Evolutionary conservation across 2,888 invertebrate genomes (phyloP).

Genomic region (Cerastis leucographa): DNA sequence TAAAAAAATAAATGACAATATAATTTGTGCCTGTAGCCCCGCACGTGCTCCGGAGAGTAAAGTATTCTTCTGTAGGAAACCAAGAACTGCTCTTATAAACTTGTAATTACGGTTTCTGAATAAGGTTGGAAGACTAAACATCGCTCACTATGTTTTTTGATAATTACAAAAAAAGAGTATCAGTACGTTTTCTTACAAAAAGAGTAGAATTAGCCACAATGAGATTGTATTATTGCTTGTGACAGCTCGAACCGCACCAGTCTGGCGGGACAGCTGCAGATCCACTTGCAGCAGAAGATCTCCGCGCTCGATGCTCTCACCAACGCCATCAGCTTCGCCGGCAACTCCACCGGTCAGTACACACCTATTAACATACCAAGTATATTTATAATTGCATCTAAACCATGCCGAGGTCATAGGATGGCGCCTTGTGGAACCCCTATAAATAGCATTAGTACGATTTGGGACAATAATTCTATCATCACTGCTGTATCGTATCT

Average conservation of each 20-base stretch:
- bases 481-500: neutral
- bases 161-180: neutral
- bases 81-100: neutral
- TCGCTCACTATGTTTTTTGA: neutral
- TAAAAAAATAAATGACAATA: neutral
- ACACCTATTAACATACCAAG: neutral
- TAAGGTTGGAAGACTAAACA: neutral
- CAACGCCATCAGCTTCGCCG: constrained; percentile 2
- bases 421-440: neutral
- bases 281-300: constrained; percentile 6
- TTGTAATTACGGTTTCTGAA: neutral
- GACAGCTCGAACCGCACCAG: neutral
- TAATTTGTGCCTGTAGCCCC: neutral
- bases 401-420: neutral
- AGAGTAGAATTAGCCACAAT: neutral
- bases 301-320: neutral
- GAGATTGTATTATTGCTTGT: neutral
- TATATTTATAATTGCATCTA: neutral
- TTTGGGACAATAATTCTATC: neutral
- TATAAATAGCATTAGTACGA: neutral
- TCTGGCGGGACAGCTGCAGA: neutral
- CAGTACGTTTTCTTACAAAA: neutral
- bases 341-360: constrained; percentile 7
- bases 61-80: neutral
- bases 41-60: no score